Conservation (phyloP, 2,113 vertebrate genomes). For the Archilochus colubris region DNA sequence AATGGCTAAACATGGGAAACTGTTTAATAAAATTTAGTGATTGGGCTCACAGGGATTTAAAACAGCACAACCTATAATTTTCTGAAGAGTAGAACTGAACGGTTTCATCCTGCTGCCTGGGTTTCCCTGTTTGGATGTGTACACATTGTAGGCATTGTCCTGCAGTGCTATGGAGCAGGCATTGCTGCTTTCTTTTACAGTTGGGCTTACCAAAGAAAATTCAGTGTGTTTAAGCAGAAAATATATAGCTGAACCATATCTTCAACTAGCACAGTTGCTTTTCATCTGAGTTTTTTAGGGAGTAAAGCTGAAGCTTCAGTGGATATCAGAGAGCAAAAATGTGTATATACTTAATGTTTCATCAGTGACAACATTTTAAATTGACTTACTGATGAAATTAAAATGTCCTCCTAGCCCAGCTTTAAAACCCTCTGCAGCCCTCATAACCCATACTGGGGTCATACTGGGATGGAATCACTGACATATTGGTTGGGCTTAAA, state of each 20-base stretch:
- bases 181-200: background rate
- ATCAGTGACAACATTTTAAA: background rate
- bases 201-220: background rate
- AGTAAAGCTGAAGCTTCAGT: background rate
- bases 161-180: background rate
- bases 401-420: background rate
- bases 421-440: background rate
- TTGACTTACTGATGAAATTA: background rate
- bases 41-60: slow-evolving; percentile 72
- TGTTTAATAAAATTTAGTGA: slow-evolving; percentile 72
- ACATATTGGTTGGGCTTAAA: too few species aligned
- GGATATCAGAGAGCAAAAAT: rapidly evolving
- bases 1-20: slow-evolving; percentile 72
- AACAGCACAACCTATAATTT: slow-evolving; percentile 29
- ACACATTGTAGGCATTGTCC: background rate
- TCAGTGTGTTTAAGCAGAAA: background rate
- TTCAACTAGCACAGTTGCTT: background rate
- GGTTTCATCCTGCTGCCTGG: background rate
- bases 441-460: rapidly evolving
- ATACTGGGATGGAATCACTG: rapidly evolving
- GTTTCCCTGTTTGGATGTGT: background rate
- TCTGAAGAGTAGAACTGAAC: background rate
- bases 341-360: background rate
- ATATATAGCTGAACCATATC: background rate
- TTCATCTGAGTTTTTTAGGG: background rate